Conservation (phyloP, 2,797 vertebrate species). For the Paramormyrops hopkinsi region DNA sequence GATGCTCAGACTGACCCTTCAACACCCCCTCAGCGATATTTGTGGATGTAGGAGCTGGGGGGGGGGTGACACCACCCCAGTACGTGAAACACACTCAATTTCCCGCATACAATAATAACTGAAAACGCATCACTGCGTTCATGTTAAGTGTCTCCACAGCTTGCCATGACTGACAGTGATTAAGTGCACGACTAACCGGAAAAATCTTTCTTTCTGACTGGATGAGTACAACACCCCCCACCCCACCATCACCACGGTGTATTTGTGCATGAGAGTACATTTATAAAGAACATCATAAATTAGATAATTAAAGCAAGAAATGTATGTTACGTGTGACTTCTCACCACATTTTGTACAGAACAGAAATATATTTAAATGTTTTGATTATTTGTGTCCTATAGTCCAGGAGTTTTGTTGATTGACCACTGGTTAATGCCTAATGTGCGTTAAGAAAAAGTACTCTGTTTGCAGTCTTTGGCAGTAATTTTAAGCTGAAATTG, state of each 20-base stretch:
- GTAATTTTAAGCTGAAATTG: background rate
- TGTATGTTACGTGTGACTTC: background rate
- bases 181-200: background rate
- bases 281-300: background rate
- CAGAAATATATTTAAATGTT: background rate
- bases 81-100: background rate
- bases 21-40: background rate
- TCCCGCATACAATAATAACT: background rate
- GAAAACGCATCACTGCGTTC: background rate
- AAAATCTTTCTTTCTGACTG: background rate
- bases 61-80: background rate
- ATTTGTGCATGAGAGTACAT: background rate
- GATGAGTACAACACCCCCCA: background rate
- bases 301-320: background rate
- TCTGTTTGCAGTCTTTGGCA: background rate
- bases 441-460: background rate
- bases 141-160: background rate
- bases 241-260: background rate
- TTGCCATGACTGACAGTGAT: background rate
- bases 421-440: background rate
- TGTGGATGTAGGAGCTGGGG: background rate
- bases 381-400: background rate
- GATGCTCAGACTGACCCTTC: background rate
- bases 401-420: background rate
- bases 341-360: background rate